These are phyloP conservation scores for Hoplodrina blanda DNA, from an alignment of 2,888 invertebrate species.

Conservation along the genomic window DNA sequence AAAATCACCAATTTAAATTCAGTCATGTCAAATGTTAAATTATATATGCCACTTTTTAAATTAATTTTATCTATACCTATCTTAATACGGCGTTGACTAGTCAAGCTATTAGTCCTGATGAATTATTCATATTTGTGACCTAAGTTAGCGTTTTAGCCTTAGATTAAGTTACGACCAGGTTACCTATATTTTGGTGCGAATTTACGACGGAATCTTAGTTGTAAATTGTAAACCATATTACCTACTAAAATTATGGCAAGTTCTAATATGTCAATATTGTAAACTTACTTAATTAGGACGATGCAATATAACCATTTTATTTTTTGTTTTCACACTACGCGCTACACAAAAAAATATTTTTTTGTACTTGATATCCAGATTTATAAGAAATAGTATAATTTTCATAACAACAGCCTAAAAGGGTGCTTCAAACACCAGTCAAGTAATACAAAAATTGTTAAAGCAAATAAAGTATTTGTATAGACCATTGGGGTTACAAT, in stretches of 20 bases:
- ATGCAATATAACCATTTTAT: too few species aligned
- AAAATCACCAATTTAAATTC: neutral
- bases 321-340: too few species aligned
- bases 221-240: constrained; percentile 8
- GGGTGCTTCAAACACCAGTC: too few species aligned
- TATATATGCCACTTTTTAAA: constrained; percentile 33
- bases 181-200: constrained; percentile 19
- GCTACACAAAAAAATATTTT: too few species aligned
- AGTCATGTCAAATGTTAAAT: neutral
- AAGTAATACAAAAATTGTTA: too few species aligned
- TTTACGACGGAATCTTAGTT: constrained; percentile 54
- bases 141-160: constrained; percentile 13
- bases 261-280: neutral
- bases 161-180: neutral
- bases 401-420: too few species aligned
- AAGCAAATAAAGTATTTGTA: too few species aligned
- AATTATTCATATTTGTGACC: constrained; percentile 62
- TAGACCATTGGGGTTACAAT: neutral
- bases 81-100: constrained; percentile 6
- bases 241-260: neutral
- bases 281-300: neutral
- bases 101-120: constrained; percentile 64
- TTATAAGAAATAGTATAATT: too few species aligned
- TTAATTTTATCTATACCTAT: constrained; percentile 52
- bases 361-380: too few species aligned